phyloP scores from a whole-genome alignment of 2,113 vertebrate genomes.

The Sapajus apella region DNA sequence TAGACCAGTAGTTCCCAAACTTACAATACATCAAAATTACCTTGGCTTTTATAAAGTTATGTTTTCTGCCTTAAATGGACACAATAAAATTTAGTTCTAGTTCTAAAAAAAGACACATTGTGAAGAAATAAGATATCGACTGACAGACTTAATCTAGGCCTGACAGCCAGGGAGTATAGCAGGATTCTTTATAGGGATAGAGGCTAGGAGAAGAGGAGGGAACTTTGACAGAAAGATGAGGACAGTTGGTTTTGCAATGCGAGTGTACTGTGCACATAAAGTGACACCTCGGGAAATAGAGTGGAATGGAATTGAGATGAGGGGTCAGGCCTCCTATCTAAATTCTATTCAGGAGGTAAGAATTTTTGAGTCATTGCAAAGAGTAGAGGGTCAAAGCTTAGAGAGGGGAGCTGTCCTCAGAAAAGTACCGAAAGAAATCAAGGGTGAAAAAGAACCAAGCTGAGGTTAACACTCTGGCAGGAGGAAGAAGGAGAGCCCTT shows the following conservation, averaged over 20 bases:
- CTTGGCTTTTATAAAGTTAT: too few species aligned
- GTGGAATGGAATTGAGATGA: not conserved
- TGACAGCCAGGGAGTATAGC: not conserved
- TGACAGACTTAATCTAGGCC: not conserved
- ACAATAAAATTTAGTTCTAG: too few species aligned
- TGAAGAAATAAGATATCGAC: not conserved
- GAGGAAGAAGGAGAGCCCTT: not conserved
- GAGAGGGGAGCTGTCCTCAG: not conserved
- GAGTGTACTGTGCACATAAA: not conserved
- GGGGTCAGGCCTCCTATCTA: not conserved
- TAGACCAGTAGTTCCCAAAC: too few species aligned
- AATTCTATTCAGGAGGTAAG: not conserved
- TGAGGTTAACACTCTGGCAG: not conserved
- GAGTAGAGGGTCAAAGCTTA: not conserved
- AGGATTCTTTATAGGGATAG: not conserved
- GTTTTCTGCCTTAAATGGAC: too few species aligned
- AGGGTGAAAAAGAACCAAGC: not conserved
- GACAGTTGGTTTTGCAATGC: not conserved
- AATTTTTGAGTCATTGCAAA: not conserved
- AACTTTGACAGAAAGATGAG: not conserved
- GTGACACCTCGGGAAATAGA: not conserved
- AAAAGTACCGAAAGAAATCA: slow-evolving; percentile 32
- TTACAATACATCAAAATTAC: too few species aligned
- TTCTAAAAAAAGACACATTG: too few species aligned
- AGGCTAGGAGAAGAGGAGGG: not conserved